These are phyloP conservation scores for Tringa solitaria DNA, from an alignment of 2,113 vertebrate species.

Conservation along the genomic window DNA sequence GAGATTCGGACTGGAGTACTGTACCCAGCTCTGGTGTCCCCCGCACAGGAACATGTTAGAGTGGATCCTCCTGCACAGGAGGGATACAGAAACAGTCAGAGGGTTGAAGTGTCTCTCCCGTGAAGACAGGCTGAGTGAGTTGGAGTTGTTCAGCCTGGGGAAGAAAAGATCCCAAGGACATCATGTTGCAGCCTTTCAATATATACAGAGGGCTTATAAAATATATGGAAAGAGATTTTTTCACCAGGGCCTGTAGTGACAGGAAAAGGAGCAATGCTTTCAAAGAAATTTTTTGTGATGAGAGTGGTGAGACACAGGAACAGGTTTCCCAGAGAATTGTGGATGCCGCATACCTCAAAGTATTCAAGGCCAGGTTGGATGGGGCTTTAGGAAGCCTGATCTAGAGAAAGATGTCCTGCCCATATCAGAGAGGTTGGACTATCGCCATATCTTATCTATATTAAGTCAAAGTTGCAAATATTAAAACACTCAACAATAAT, in stretches of 20 bases:
- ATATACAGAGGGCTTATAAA: not conserved
- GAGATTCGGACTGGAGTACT: not conserved
- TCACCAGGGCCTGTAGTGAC: not conserved
- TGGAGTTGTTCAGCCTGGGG: not conserved
- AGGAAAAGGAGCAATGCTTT: not conserved
- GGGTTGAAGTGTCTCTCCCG: not conserved
- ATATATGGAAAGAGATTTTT: not conserved
- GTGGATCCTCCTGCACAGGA: not conserved
- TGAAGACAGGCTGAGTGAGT: not conserved
- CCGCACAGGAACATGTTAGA: not conserved
- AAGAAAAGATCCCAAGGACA: not conserved
- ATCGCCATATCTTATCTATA: not conserved
- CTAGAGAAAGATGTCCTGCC: not conserved
- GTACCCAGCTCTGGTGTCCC: not conserved
- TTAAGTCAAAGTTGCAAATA: not conserved
- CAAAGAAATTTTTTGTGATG: not conserved
- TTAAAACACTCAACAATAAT: not conserved
- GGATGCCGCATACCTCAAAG: not conserved
- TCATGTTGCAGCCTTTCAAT: not conserved
- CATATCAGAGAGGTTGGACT: not conserved
- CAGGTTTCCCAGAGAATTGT: not conserved
- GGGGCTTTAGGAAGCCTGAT: not conserved
- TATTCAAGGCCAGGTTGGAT: not conserved
- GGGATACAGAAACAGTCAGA: not conserved
- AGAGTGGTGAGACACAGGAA: not conserved